Evolutionary conservation across 1,140 invertebrate genomes (phyloP), one percentile per base, ranked within the genome.

Genomic region (Caenorhabditis remanei): DNA sequence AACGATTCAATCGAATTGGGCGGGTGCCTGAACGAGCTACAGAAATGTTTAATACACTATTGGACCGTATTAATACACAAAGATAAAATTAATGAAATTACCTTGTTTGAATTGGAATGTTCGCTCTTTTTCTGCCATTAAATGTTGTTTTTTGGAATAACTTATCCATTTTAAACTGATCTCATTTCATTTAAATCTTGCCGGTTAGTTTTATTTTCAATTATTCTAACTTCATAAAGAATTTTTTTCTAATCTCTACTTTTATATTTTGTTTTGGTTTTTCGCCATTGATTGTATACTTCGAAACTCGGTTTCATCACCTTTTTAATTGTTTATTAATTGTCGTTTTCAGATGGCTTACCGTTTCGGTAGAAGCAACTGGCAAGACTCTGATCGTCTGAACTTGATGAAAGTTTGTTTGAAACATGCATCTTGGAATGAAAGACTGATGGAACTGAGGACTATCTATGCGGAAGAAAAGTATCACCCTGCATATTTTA

Each of bases 401-500:
- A 79, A 79, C 14, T 46, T 79, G 19, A 21, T 79, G n/a, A 79
- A 48, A 5, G 71, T 79, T 8, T 79, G 46, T 14, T 14, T 21
- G n/a, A 40, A 41, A 11, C 11, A 79, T 24, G 19, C 32, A 41
- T 0, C 32, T 41, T 84, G 53, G 58, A 43, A 84, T 41, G 46
- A 84, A 41, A 41, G 53, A 16, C 50, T 85, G 40, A 8, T 21
- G 24, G 58, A 40, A 21, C 32, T 53, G 50, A 53, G 85, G 43
- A 46, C 3, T 1, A 58, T 40, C 40, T 71, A 85, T 50, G 50
- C 67, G 63, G 4, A 48, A 7, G 24, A 56, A 3, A 58, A 46
- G 3, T 85, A 46, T 46, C 85, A 50, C 6, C 41, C 19, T 21
- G 85, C 32, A 41, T 71, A 71, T 50, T 85, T 85, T 50, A 71